These are phyloP conservation scores for Smittia sp. DNA, from an alignment of 2,888 invertebrate genomes.

Conservation along the genomic window DNA sequence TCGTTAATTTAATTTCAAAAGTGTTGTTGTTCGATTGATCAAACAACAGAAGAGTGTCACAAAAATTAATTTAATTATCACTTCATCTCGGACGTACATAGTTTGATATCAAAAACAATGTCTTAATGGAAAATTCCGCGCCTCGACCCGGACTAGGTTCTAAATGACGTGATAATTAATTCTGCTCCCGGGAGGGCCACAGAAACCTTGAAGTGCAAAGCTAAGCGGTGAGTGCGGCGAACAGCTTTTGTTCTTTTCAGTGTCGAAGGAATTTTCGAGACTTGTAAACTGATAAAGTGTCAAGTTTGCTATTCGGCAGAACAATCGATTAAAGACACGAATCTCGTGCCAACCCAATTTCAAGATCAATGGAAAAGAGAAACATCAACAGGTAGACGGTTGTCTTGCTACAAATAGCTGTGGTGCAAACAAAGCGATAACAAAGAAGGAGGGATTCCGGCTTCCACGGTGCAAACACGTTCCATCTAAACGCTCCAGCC, in stretches of 20 bases:
- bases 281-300: conserved; percentile 28
- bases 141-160: neutral
- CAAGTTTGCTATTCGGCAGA: conserved; percentile 35
- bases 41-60: neutral
- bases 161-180: conserved; percentile 39
- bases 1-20: conserved; percentile 1
- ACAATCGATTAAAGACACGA: conserved; percentile 28
- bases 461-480: no score
- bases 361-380: conserved; percentile 11
- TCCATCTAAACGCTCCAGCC: no score
- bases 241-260: conserved; percentile 18
- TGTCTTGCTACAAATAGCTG: neutral
- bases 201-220: neutral
- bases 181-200: conserved; percentile 27
- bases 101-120: conserved; percentile 6
- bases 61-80: conserved; percentile 16
- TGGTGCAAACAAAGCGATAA: neutral
- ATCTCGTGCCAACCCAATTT: conserved; percentile 33
- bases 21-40: neutral
- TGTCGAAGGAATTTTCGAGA: neutral
- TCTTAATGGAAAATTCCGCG: neutral
- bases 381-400: neutral
- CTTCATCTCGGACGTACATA: neutral
- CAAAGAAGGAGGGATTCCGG: neutral
- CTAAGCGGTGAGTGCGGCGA: neutral